Evolutionary conservation across 2,113 vertebrate species (phyloP).

Genomic region (Siniperca knerii): DNA sequence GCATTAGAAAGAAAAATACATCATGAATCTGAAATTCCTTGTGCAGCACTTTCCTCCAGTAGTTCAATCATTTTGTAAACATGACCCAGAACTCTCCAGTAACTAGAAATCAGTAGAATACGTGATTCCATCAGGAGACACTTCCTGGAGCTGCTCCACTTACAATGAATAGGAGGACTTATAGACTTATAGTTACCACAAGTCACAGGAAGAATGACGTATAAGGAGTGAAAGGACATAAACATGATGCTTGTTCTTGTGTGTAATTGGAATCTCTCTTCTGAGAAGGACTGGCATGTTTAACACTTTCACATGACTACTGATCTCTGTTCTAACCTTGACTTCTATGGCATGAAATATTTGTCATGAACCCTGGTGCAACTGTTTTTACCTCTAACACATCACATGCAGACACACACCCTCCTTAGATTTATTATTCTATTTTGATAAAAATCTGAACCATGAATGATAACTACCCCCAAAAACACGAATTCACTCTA

Average conservation of each 20-base stretch:
- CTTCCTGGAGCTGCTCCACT: background rate
- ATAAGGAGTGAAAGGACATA: background rate
- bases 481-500: background rate
- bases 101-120: background rate
- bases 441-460: background rate
- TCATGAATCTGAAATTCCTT: background rate
- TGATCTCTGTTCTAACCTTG: background rate
- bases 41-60: background rate
- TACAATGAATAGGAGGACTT: background rate
- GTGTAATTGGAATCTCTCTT: background rate
- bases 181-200: background rate
- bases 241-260: background rate
- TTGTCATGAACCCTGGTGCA: background rate
- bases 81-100: background rate
- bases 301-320: slow-evolving; percentile 39
- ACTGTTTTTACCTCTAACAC: background rate
- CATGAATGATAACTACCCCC: background rate
- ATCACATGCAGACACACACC: slow-evolving; percentile 10
- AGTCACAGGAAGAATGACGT: no score
- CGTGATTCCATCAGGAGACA: background rate
- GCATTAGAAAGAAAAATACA: slow-evolving; percentile 10
- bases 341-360: background rate
- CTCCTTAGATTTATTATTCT: background rate
- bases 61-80: background rate
- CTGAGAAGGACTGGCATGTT: background rate